Base-by-base conservation (phyloP, 2,888 invertebrate species). In the Alsophila aescularia region DNA sequence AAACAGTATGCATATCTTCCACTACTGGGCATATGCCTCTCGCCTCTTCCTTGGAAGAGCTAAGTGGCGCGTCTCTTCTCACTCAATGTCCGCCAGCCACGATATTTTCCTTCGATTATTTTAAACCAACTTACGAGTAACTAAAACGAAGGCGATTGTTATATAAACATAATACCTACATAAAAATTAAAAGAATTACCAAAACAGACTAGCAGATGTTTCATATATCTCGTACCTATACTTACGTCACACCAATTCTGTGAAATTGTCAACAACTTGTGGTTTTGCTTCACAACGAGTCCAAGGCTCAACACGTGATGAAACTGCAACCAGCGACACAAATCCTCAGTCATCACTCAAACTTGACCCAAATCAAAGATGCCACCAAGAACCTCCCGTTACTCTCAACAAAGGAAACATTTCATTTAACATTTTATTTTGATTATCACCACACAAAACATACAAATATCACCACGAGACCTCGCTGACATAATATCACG, bases 401-500 rank as follows among this genome's bases (percentile, higher is more conserved):
- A 83, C 60, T 47, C 34, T 49, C 56, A 55, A 84, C 81, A 83
- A 83, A 62, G 77, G 76, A 74, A 75, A 55, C 44, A 50, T 49
- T 47, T 48, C 14, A 53, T 29, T 45, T n/a, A 76, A 74, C 78
- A 72, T 81, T 81, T 79, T 81, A 77, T 81, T 78, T 71, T 78
- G 73, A 79, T 79, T 76, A 77, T 71, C 70, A 69, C 60, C 50
- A 60, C 64, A 77, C 71, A 75, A 73, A 73, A 75, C 70, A 69
- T 66, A 74, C 72, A 75, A 74, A 75, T 72, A 73, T 72, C 75
- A 71, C 70, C 66, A 72, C 66, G 68, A 69, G 70, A 67, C 75
- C 71, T 70, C 72, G 55, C 83, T 87, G 88, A 86, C 89, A 87
- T 87, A 87, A 89, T 87, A 89, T 85, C 81, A 79, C 74, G 73